Conservation (phyloP, 2,888 invertebrate species). For the Pheosia tremula region DNA sequence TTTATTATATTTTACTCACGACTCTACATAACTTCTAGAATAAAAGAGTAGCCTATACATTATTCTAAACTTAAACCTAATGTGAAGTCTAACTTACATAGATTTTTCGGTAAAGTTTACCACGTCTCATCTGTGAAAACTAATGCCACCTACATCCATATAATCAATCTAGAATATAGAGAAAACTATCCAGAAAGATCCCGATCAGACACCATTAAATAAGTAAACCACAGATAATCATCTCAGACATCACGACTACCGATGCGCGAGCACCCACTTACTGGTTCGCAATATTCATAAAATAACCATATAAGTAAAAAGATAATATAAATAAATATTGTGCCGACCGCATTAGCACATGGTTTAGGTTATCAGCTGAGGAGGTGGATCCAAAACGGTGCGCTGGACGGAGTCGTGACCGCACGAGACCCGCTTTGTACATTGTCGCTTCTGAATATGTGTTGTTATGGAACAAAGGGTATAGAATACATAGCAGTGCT, state of each 20-base stretch:
- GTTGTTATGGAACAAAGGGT: background rate
- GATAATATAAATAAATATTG: slow-evolving; percentile 43
- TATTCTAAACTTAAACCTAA: too few relatives aligned
- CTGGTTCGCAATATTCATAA: slow-evolving; percentile 35
- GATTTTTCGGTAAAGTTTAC: too few relatives aligned
- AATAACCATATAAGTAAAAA: slow-evolving; percentile 30
- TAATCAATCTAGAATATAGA: too few relatives aligned
- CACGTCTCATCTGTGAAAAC: too few relatives aligned
- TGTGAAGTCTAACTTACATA: too few relatives aligned
- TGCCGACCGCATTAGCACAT: slow-evolving; percentile 59
- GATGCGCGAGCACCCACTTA: slow-evolving; percentile 5
- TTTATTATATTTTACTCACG: too few relatives aligned
- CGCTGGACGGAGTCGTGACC: slow-evolving; percentile 69
- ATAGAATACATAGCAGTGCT: background rate
- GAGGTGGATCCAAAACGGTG: slow-evolving; percentile 64
- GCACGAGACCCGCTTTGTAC: slow-evolving; percentile 47
- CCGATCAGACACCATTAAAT: slow-evolving; percentile 3
- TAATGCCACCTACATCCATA: too few relatives aligned
- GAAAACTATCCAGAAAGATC: background rate
- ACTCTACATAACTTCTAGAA: too few relatives aligned
- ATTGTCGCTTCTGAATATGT: slow-evolving; percentile 33
- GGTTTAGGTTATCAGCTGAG: slow-evolving; percentile 66
- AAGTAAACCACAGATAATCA: slow-evolving; percentile 10
- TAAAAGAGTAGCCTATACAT: too few relatives aligned
- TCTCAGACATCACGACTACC: slow-evolving; percentile 24